A percentile compares a stretch with the other conserved stretches of the same genome.
Conservation (phyloP, 2,888 invertebrate genomes). For the Alloplasta piceator region DNA sequence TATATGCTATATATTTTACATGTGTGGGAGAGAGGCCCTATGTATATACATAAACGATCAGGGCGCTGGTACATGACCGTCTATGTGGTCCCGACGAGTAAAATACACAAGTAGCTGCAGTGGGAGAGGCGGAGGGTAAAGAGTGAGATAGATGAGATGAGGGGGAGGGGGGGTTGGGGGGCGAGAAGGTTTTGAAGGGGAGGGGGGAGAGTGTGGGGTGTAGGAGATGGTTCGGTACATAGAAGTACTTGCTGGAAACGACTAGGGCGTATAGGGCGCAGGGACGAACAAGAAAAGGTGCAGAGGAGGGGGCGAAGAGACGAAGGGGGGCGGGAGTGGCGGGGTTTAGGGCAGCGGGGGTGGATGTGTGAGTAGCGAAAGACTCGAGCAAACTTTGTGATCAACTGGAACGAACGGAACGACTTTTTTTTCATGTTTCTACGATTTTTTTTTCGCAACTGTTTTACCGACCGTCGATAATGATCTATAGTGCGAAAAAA, state of each 20-base stretch:
- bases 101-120: constrained; percentile 75
- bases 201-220: constrained; percentile 76
- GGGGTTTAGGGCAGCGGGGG: constrained; percentile 23
- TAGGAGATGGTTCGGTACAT: constrained; percentile 81
- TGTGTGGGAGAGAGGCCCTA: constrained; percentile 33
- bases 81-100: constrained; percentile 68
- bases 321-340: constrained; percentile 59
- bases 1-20: constrained; percentile 41
- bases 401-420: constrained; percentile 57
- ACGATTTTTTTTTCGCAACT: constrained; percentile 3
- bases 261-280: constrained; percentile 77
- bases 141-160: constrained; percentile 65
- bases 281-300: constrained; percentile 70
- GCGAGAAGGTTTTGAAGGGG: constrained; percentile 12
- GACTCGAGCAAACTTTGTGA: constrained; percentile 67
- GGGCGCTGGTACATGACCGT: constrained; percentile 60
- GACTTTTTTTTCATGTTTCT: constrained; percentile 2
- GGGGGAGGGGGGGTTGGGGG: too few species aligned
- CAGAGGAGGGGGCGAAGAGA: constrained; percentile 76
- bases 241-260: constrained; percentile 82
- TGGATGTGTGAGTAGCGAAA: constrained; percentile 48
- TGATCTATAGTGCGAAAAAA: not conserved
- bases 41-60: constrained; percentile 48
- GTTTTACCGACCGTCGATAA: constrained; percentile 10
- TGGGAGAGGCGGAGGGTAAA: constrained; percentile 42